Conservation (phyloP, 1,140 invertebrate genomes). For the Vollenhovia emeryi region DNA sequence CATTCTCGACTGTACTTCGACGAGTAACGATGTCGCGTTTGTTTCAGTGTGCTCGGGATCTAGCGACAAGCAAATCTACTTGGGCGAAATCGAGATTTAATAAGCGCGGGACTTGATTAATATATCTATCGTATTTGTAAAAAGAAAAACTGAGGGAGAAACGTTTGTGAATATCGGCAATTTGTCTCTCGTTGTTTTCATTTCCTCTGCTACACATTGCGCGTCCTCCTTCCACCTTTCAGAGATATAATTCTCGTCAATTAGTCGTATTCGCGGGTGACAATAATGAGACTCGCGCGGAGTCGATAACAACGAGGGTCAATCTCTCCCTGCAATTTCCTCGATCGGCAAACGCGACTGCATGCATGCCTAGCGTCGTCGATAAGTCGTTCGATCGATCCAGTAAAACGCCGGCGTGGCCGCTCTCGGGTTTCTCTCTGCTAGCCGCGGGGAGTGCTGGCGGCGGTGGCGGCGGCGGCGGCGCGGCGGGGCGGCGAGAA, state of each 20-base stretch:
- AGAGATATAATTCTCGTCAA: neutral
- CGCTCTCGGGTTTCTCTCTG: no score
- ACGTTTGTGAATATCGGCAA: neutral
- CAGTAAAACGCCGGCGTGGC: no score
- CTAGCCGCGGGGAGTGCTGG: constrained; percentile 36
- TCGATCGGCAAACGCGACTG: constrained; percentile 10
- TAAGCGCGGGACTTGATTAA: neutral
- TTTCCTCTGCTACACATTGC: neutral
- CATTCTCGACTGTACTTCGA: neutral
- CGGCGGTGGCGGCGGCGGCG: constrained; percentile 30
- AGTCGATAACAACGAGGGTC: neutral
- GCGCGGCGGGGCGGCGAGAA: constrained; percentile 20
- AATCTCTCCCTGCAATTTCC: constrained; percentile 14
- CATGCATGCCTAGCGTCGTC: no score
- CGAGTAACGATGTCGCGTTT: constrained; percentile 72
- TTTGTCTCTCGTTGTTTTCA: neutral
- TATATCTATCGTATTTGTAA: no score
- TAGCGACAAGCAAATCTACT: constrained; percentile 98
- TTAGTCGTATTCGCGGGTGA: neutral
- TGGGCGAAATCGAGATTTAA: constrained; percentile 95
- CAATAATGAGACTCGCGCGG: neutral
- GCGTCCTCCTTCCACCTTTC: no score
- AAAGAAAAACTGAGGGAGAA: neutral
- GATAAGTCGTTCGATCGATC: constrained; percentile 18
- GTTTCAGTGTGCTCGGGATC: constrained; percentile 94